These are phyloP conservation scores for Tachina fera DNA, from an alignment of 2,888 invertebrate species.

Conservation along the genomic window DNA sequence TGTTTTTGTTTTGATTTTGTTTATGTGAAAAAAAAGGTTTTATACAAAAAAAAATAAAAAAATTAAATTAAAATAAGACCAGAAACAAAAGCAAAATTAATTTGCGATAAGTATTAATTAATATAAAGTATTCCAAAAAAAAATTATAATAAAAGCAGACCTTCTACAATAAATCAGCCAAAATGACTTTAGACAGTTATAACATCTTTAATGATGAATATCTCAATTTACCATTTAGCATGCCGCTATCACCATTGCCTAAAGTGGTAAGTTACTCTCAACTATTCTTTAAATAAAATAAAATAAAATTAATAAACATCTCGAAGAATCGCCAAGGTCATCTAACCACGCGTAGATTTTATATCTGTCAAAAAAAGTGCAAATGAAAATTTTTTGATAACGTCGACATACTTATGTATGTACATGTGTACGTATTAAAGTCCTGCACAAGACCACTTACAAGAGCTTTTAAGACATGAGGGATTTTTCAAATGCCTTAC, in stretches of 20 bases:
- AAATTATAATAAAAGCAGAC: slow-evolving; percentile 46
- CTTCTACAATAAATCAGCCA: slow-evolving; percentile 56
- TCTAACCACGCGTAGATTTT: no score
- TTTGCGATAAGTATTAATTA: slow-evolving; percentile 21
- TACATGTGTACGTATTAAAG: no score
- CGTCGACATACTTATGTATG: no score
- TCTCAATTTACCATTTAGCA: slow-evolving; percentile 79
- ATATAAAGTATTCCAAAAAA: slow-evolving; percentile 10
- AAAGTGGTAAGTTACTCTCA: slow-evolving; percentile 81
- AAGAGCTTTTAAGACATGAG: no score
- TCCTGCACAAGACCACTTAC: no score
- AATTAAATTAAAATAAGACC: slow-evolving; percentile 9
- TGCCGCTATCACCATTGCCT: slow-evolving; percentile 82
- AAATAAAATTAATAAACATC: not conserved
- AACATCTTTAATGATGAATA: slow-evolving; percentile 80
- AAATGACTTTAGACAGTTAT: slow-evolving; percentile 81
- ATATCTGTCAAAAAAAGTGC: no score
- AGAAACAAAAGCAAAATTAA: slow-evolving; percentile 38
- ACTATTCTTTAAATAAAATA: not conserved
- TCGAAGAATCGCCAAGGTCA: no score
- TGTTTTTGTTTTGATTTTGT: slow-evolving; percentile 56
- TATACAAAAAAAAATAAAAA: not conserved
- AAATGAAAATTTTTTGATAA: no score
- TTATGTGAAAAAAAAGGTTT: slow-evolving; percentile 44
- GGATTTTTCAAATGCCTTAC: no score